Evolutionary conservation across 1,140 invertebrate species (phyloP), one percentile per base, ranked within the genome.

Genomic region (Drosophila nebulosa): DNA sequence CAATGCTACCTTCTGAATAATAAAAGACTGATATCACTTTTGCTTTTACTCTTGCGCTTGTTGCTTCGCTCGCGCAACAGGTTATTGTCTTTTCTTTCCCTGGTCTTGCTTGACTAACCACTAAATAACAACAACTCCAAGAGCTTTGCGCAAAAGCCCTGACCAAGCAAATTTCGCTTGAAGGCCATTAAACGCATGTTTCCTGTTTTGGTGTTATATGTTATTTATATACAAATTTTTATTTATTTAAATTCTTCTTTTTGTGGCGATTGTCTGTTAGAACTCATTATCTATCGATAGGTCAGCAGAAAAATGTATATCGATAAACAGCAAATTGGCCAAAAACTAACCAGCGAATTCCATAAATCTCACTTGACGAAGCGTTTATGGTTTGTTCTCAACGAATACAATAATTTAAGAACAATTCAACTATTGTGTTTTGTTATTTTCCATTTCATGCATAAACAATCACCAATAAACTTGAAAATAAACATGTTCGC

Each of bases 31-130:
- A 32, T 58, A 57, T 36, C 22, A 14, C 60, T 22, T 61, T 69
- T 63, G 22, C 51, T 50, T 51, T 24, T 32, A 58, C 42, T 86
- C 81, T 85, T 86, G 77, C 77, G 86, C 80, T 86, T 85, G 81
- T 78, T 46, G 46, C 65, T 80, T 51, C 59, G 77, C 57, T 74
- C 46, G 74, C 32, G 81, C 81, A 85, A 85, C 80, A 85, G 81
- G 80, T 85, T 86, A 74, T 27, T 22, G 52, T 73, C 57, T 60
- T 60, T 61, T 39, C 67, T 46, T 74, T 64, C 52, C 67, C 46
- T 46, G 7, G n/a, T 4, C 27, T 30, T 30, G 26, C 16, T 46
- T 1, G 39, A 46, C 18, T 46, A 46, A 46, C 39, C 16, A 46
- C 7, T 21, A 21, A 46, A 9, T 4, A 46, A 46, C 16, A 46